Evolutionary conservation across 1,140 invertebrate species (phyloP).

Genomic region (Gonatopus flavifemur): DNA sequence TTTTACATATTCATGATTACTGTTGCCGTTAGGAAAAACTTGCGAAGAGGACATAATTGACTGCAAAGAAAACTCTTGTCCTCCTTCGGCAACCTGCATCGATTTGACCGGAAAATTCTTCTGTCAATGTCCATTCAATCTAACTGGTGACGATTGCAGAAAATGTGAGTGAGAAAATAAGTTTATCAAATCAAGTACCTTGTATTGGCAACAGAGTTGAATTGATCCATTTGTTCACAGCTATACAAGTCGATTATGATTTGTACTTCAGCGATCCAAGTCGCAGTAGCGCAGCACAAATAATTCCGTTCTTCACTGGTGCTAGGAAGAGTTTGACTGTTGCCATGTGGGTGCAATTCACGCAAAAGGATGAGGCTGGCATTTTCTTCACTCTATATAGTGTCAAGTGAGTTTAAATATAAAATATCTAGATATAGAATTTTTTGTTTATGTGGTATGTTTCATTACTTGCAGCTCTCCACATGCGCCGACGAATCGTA

Average conservation of each 20-base stretch:
- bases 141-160: constrained; percentile 94
- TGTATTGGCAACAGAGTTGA: not conserved
- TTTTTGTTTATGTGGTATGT: not conserved
- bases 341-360: constrained; percentile 95
- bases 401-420: constrained; percentile 66
- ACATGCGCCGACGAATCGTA: constrained; percentile 76
- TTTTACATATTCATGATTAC: not conserved
- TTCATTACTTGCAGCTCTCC: constrained; percentile 63
- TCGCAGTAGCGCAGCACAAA: constrained; percentile 84
- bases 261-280: constrained; percentile 89
- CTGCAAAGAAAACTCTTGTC: constrained; percentile 92
- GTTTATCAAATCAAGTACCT: not conserved
- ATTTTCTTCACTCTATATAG: constrained; percentile 92
- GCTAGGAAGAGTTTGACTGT: constrained; percentile 80
- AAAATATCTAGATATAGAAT: constrained; percentile 17
- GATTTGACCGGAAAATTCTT: constrained; percentile 91
- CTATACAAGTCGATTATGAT: constrained; percentile 94
- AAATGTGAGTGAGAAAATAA: constrained; percentile 69
- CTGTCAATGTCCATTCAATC: constrained; percentile 94
- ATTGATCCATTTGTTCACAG: constrained; percentile 49
- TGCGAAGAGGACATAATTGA: constrained; percentile 92
- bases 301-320: constrained; percentile 84
- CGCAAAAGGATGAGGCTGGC: constrained; percentile 83
- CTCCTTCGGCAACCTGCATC: constrained; percentile 90
- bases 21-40: constrained; percentile 68